Percentiles rank a stretch among this genome's conserved stretches.
phyloP scores from a whole-genome alignment of 2,113 vertebrate genomes.

The Amia ocellicauda region DNA sequence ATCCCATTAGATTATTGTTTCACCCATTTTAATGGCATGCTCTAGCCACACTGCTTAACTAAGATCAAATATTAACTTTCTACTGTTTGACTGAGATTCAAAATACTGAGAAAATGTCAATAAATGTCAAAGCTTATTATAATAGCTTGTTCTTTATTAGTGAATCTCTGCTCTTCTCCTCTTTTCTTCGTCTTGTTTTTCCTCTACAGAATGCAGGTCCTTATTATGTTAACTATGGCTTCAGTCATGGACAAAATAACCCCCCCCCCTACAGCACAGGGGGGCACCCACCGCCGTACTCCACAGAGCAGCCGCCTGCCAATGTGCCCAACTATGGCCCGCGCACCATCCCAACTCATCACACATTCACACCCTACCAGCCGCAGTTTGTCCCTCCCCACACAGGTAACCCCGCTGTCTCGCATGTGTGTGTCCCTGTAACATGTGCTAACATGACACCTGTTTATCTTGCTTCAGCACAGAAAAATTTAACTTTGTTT shows the following conservation, averaged over 20 bases:
- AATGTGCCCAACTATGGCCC: conserved; percentile 22
- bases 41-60: too few relatives aligned
- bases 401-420: conserved; percentile 26
- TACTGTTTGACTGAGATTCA: too few relatives aligned
- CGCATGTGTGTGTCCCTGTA: too few relatives aligned
- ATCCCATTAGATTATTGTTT: too few relatives aligned
- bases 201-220: conserved; percentile 27
- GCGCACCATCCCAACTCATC: conserved; percentile 39
- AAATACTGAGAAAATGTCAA: too few relatives aligned
- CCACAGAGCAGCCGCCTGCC: not conserved
- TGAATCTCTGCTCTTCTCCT: not conserved
- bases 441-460: too few relatives aligned
- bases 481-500: too few relatives aligned
- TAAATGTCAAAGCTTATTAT: too few relatives aligned
- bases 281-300: conserved; percentile 20
- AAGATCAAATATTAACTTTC: too few relatives aligned
- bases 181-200: not conserved
- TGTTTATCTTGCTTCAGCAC: too few relatives aligned
- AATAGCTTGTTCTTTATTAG: too few relatives aligned
- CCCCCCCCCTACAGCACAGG: conserved; percentile 14
- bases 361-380: conserved; percentile 15
- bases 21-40: too few relatives aligned
- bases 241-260: conserved; percentile 35
- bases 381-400: not conserved
- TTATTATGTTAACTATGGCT: conserved; percentile 47